A percentile compares a stretch with the other conserved stretches of the same genome.
phyloP scores from a whole-genome alignment of 2,888 invertebrate genomes.

The Drosophila melanosoma region DNA sequence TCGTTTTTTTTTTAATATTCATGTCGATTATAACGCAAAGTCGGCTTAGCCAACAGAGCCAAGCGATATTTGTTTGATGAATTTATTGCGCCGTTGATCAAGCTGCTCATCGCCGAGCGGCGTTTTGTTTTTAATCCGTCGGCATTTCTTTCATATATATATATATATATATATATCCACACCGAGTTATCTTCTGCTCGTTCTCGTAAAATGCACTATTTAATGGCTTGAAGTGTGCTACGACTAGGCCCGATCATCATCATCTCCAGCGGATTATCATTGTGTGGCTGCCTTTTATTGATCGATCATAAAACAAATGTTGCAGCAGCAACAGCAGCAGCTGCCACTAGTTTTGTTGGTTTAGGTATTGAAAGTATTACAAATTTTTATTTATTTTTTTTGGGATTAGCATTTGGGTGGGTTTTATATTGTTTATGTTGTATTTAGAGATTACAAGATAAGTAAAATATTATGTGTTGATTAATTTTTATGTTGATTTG shows the following conservation, averaged over 20 bases:
- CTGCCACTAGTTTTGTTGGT: constrained; percentile 30
- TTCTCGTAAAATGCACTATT: constrained; percentile 69
- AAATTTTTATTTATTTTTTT: not conserved
- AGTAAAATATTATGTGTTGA: not conserved
- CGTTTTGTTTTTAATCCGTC: constrained; percentile 69
- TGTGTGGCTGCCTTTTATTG: constrained; percentile 49
- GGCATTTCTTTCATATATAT: constrained; percentile 60
- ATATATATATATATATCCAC: constrained; percentile 19
- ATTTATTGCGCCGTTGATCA: constrained; percentile 75
- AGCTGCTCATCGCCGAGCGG: constrained; percentile 50
- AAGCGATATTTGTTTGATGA: constrained; percentile 75
- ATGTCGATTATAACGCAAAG: constrained; percentile 69
- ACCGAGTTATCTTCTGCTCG: constrained; percentile 22
- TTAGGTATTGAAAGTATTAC: constrained; percentile 1
- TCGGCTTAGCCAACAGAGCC: constrained; percentile 34
- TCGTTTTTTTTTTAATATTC: constrained; percentile 60
- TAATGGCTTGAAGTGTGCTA: constrained; percentile 64
- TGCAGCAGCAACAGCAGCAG: constrained; percentile 7
- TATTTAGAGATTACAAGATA: not conserved
- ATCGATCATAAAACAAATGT: constrained; percentile 39
- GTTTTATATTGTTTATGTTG: not conserved
- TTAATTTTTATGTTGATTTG: not conserved
- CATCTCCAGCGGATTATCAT: constrained; percentile 49
- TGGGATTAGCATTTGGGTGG: not conserved
- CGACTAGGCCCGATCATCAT: constrained; percentile 50